Base-by-base conservation (phyloP, 2,113 vertebrate species). In the Ailurus styani region DNA sequence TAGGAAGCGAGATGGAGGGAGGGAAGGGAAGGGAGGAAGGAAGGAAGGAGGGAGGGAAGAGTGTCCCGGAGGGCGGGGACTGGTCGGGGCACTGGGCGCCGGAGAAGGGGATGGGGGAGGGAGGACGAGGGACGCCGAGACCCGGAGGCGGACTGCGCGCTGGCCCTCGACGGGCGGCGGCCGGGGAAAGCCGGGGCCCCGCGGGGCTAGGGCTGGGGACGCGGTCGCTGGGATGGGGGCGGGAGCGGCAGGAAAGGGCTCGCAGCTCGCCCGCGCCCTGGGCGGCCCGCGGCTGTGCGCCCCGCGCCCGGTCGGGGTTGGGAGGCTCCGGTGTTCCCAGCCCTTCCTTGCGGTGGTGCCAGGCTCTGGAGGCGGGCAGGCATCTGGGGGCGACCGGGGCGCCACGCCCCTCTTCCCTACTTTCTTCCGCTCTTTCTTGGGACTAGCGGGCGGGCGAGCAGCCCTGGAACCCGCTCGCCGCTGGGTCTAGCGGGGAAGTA, bases 391-490 rank as follows among this genome's bases (percentile, higher is more conserved):
- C 82, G 29, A 25, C 78, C 6, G 27, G 42, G 85, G 79, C 57
- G 95, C 94, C 96, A 93, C 95, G 75, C 94, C 96, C 95, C 97
- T 93, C 93, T 84, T 34, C 79, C 87, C 90, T 64, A 70, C 96
- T 87, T 91, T 87, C 73, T 37, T 21, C 89, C 55, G 64, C 54
- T 78, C 40, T 78, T n/a, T 91, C 60, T 18, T 9, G 57, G 66
- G 47, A 84, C 47, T 5, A 1, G 42, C 72, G 3, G 12, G 52
- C 73, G 25, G 78, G 50, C 17, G 54, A 57, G 70, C 42, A 25
- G 3, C 40, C 93, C 27, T 14, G 23, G 72, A 70, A 25, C 60
- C 34, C 20, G 25, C 77, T 70, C 1, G 45, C 83, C 37, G 34
- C 83, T 37, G 47, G 81, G 52, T 91, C 95, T 34, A 8, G 94